phyloP scores from a whole-genome alignment of 37 sponge, comb jelly and placozoan species.

The Geodia barretti region DNA sequence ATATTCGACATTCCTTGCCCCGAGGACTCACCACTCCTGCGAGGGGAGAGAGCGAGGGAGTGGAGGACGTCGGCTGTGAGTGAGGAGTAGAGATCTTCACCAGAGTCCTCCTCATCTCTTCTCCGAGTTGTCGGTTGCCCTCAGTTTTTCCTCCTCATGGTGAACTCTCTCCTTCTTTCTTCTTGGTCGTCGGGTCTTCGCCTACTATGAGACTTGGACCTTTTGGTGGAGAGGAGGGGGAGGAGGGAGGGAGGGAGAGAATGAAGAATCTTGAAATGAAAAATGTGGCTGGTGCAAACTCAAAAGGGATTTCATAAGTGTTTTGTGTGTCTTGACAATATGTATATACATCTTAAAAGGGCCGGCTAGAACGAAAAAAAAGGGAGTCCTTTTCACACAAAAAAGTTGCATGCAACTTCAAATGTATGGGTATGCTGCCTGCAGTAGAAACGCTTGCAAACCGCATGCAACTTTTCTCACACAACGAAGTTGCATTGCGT shows the following conservation, averaged over 20 bases:
- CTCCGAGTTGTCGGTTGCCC: no score
- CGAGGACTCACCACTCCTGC: neutral
- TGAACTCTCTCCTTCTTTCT: neutral
- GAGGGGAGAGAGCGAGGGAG: neutral
- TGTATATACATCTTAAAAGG: slow-evolving; percentile 3
- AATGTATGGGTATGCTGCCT: no score
- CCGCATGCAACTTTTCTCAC: no score
- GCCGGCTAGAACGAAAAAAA: no score
- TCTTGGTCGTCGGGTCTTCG: no score
- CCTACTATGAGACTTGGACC: no score
- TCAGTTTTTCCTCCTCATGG: no score
- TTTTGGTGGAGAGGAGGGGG: neutral
- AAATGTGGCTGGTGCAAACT: neutral
- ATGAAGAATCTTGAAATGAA: neutral
- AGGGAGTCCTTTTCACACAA: no score
- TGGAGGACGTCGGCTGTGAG: neutral
- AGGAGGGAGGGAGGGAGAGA: neutral
- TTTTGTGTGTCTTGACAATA: neutral
- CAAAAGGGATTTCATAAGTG: neutral
- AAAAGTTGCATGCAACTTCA: no score
- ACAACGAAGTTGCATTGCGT: no score
- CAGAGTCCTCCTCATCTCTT: neutral
- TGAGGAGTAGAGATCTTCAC: neutral
- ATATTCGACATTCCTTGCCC: no score
- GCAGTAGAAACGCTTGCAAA: no score